phyloP scores from a whole-genome alignment of 2,797 vertebrate genomes.

The Rhinatrema bivittatum region DNA sequence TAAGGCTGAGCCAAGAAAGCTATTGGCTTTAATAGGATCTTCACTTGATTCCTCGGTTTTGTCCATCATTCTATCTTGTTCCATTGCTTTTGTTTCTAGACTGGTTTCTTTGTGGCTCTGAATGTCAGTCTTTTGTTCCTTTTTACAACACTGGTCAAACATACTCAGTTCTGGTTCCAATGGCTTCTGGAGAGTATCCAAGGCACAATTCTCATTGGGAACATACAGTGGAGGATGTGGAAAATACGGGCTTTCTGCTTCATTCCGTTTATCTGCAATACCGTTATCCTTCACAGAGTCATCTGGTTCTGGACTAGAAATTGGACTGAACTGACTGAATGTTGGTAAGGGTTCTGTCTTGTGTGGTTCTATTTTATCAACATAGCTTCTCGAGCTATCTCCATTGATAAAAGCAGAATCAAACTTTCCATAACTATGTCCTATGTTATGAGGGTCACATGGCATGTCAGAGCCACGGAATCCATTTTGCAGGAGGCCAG shows the following conservation, averaged over 20 bases:
- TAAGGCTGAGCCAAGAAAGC: slow-evolving; percentile 45
- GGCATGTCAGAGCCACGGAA: slow-evolving; percentile 64
- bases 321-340: slow-evolving; percentile 81
- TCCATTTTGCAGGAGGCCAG: slow-evolving; percentile 75
- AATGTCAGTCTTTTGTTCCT: slow-evolving; percentile 57
- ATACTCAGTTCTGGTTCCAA: slow-evolving; percentile 56
- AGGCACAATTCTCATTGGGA: slow-evolving; percentile 51
- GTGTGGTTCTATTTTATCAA: slow-evolving; percentile 61
- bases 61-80: slow-evolving; percentile 34
- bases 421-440: slow-evolving; percentile 67
- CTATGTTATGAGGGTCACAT: slow-evolving; percentile 48
- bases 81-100: slow-evolving; percentile 33
- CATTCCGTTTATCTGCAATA: slow-evolving; percentile 58
- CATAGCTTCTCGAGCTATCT: slow-evolving; percentile 58
- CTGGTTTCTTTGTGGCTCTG: slow-evolving; percentile 29
- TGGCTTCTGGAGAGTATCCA: slow-evolving; percentile 52
- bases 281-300: slow-evolving; percentile 57
- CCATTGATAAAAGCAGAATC: slow-evolving; percentile 78
- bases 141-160: slow-evolving; percentile 73
- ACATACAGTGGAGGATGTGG: slow-evolving; percentile 56
- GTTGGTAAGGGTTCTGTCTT: slow-evolving; percentile 67
- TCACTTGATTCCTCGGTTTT: slow-evolving; percentile 33
- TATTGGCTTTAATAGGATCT: slow-evolving; percentile 46
- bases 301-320: slow-evolving; percentile 85
- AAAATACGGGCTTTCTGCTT: slow-evolving; percentile 63